phyloP scores from a whole-genome alignment of 2,797 vertebrate genomes.

The Knipowitschia caucasica region DNA sequence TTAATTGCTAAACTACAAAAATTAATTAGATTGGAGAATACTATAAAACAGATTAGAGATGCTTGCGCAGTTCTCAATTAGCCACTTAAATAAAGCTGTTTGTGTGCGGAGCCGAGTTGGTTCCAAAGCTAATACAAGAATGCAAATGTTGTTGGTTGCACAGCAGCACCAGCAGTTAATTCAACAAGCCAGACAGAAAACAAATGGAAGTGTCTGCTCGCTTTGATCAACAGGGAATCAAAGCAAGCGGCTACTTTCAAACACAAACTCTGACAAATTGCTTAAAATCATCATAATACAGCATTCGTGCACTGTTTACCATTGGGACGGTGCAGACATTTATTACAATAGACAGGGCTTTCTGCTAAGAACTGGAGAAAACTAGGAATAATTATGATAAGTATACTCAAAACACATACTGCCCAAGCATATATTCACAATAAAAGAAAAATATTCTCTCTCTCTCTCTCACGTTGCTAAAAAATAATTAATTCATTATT shows the following conservation, averaged over 20 bases:
- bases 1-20: conserved; percentile 64
- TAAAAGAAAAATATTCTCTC: no score
- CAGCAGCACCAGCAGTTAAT: conserved; percentile 36
- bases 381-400: no score
- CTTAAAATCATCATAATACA: conserved; percentile 22
- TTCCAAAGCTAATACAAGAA: conserved; percentile 65
- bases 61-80: conserved; percentile 75
- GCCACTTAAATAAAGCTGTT: conserved; percentile 72
- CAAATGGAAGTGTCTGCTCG: conserved; percentile 47
- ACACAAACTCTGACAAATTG: conserved; percentile 42
- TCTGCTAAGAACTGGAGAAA: conserved; percentile 9
- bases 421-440: not conserved
- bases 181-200: conserved; percentile 55
- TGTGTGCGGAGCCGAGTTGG: conserved; percentile 53
- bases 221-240: conserved; percentile 60
- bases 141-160: conserved; percentile 57
- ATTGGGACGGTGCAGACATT: conserved; percentile 9
- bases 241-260: conserved; percentile 53
- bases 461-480: no score
- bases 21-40: conserved; percentile 68
- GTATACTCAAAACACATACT: no score
- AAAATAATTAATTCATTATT: no score
- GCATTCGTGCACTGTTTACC: conserved; percentile 5
- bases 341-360: conserved; percentile 8
- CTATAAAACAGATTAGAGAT: conserved; percentile 74